Evolutionary conservation across 2,888 invertebrate genomes (phyloP), one percentile per base, ranked within the genome.

Genomic region (Pyrrhia umbra): DNA sequence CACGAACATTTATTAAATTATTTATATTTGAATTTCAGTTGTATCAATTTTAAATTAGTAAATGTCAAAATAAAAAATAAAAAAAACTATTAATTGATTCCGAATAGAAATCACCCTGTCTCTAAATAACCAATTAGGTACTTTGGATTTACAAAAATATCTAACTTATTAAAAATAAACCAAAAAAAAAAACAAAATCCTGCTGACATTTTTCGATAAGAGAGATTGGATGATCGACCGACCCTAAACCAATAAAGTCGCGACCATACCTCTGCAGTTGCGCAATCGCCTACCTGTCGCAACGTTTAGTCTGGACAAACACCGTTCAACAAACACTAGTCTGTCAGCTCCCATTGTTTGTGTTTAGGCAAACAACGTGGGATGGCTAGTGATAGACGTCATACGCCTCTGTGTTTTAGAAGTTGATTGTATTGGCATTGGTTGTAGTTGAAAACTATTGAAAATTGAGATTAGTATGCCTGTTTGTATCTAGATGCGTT

Each of bases 281-380:
- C 63, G 47, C 40, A 68, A 73, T 51, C 52, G 15, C 65, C 57
- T 60, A 59, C 54, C 59, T 84, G 85, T 85, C 87, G 84, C 79
- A 84, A 87, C 73, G 60, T 60, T 75, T 66, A 80, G 85, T 86
- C 67, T 77, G 77, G 71, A 86, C 85, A 90, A 91, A 91, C 88
- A 92, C 42, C 73, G 40, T 83, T 85, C 56, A 66, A 86, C 85
- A 92, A 89, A 91, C 88, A 91, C 81, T 81, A 83, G 80, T 78
- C 84, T 85, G 90, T 82, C 90, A 89, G 90, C 89, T 88, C 83
- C 91, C 80, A 91, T 92, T 92, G 92, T 92, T 82, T 89, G 86
- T 85, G 83, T 74, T 71, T 75, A 70, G 74, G 46, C 65, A 75
- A 61, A 60, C 43, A 68, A 52, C 57, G 65, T 68, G 61, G 68